These are phyloP conservation scores for Muscicapa comitata DNA, from an alignment of 2,797 vertebrate species.

Conservation along the genomic window DNA sequence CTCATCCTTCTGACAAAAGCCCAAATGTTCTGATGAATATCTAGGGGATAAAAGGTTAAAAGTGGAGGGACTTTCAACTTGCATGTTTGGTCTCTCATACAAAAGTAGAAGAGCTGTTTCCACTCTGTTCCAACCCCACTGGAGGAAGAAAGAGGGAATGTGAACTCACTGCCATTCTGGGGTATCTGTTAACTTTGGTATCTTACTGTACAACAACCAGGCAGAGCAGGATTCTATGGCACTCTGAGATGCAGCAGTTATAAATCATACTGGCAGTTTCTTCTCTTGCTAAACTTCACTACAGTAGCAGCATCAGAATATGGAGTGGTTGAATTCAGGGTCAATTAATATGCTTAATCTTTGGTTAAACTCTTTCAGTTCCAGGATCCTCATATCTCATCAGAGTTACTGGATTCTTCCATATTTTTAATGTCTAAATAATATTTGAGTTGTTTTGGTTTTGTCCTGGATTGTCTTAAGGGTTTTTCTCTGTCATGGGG, in stretches of 20 bases:
- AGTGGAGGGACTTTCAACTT: neutral
- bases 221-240: neutral
- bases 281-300: neutral
- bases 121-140: neutral
- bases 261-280: neutral
- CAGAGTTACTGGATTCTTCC: neutral
- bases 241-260: neutral
- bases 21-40: neutral
- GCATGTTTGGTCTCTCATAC: neutral
- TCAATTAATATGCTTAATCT: neutral
- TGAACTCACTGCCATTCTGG: neutral
- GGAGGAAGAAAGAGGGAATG: neutral
- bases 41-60: neutral
- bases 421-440: neutral
- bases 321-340: neutral
- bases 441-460: neutral
- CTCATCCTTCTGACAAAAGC: neutral
- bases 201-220: neutral
- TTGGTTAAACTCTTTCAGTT: neutral
- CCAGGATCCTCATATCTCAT: neutral
- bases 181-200: neutral
- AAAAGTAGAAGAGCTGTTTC: neutral
- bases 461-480: neutral
- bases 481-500: fast-evolving
- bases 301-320: neutral